These are phyloP conservation scores for Diglossa cyanea DNA, from an alignment of 2,797 vertebrate species.

Conservation along the genomic window DNA sequence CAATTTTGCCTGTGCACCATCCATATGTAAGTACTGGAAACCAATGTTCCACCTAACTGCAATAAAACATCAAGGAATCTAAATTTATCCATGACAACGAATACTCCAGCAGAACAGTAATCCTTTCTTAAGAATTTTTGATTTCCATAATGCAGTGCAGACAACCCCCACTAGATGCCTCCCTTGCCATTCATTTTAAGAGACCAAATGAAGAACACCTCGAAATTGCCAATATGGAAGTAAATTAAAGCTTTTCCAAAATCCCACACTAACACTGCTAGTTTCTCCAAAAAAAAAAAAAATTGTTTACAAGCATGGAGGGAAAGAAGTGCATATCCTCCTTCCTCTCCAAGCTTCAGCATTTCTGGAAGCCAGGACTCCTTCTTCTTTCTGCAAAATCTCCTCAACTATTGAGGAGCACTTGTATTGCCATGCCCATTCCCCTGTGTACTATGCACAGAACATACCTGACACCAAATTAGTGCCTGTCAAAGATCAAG, in stretches of 20 bases:
- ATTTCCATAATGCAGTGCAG: neutral
- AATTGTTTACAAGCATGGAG: fast-evolving
- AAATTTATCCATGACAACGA: neutral
- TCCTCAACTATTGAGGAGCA: neutral
- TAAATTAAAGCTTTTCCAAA: neutral
- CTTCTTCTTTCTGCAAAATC: neutral
- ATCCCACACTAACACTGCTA: neutral
- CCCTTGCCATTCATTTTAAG: neutral
- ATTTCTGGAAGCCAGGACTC: neutral
- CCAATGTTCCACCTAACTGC: neutral
- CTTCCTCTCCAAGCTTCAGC: neutral
- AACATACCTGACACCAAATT: neutral
- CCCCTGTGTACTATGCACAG: too few species aligned
- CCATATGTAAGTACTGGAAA: neutral
- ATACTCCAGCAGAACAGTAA: neutral
- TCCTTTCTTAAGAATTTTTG: neutral
- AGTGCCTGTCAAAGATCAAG: neutral
- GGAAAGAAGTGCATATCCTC: neutral
- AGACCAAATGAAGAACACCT: neutral
- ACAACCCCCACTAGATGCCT: constrained; percentile 59
- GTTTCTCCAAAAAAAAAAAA: neutral
- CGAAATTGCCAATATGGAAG: fast-evolving
- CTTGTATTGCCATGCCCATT: neutral
- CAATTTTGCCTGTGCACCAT: neutral
- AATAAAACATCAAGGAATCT: neutral